These are phyloP conservation scores for Platerodrilus igneus DNA, from an alignment of 2,888 invertebrate genomes.

Conservation along the genomic window DNA sequence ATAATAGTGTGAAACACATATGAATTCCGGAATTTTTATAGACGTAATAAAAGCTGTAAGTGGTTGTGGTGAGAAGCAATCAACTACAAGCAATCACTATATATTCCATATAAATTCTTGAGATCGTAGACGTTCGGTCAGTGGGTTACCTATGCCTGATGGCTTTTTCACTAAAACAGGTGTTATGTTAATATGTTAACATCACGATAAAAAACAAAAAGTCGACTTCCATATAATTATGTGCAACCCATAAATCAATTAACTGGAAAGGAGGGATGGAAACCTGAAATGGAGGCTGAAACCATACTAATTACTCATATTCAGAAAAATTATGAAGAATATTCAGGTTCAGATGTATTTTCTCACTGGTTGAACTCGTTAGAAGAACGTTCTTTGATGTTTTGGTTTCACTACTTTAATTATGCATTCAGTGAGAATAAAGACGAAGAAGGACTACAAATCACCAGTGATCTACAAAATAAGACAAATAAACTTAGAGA, in stretches of 20 bases:
- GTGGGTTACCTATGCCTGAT: slow-evolving; percentile 35
- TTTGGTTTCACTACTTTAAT: slow-evolving; percentile 41
- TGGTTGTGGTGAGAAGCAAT: too few species aligned
- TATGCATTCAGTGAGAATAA: slow-evolving; percentile 19
- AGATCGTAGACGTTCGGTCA: slow-evolving; percentile 26
- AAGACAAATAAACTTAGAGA: not conserved
- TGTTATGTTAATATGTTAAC: slow-evolving; percentile 23
- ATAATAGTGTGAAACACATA: too few species aligned
- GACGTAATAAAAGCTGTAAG: too few species aligned
- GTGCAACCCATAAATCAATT: too few species aligned
- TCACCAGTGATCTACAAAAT: too few species aligned
- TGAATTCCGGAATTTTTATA: too few species aligned
- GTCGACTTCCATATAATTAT: too few species aligned
- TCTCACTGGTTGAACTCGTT: slow-evolving; percentile 44
- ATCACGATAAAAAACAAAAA: too few species aligned
- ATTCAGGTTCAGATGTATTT: slow-evolving; percentile 35
- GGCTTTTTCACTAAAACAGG: slow-evolving; percentile 27
- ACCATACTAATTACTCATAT: slow-evolving; percentile 24
- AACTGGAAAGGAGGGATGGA: slow-evolving; percentile 30
- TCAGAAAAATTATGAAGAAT: too few species aligned
- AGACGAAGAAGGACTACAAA: slow-evolving; percentile 16
- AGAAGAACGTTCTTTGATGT: slow-evolving; percentile 42
- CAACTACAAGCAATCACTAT: too few species aligned
- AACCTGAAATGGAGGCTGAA: slow-evolving; percentile 25
- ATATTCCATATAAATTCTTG: slow-evolving; percentile 19